Evolutionary conservation across 2,797 vertebrate species (phyloP).

Genomic region (Sebastes oblongus): DNA sequence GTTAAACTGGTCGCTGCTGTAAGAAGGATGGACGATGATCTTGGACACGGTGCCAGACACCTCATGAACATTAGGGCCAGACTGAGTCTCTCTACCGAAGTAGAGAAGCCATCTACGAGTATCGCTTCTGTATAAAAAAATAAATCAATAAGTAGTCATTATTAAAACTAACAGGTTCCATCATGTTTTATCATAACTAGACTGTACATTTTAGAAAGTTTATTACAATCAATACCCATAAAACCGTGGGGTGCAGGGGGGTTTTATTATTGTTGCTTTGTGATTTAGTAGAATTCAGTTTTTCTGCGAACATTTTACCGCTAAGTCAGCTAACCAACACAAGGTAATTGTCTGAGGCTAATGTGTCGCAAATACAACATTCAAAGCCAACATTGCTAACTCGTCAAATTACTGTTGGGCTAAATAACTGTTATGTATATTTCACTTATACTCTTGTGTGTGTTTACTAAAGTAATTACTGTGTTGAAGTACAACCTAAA

Average conservation of each 20-base stretch:
- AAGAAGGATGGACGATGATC: slow-evolving; percentile 61
- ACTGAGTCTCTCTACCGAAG: slow-evolving; percentile 68
- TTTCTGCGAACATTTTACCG: neutral
- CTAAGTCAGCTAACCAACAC: neutral
- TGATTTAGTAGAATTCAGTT: neutral
- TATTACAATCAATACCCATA: no score
- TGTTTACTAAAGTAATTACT: neutral
- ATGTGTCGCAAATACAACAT: no score
- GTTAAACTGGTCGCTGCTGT: slow-evolving; percentile 22
- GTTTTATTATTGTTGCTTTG: neutral
- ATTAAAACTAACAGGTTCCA: neutral
- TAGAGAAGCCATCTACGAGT: slow-evolving; percentile 19
- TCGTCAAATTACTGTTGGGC: neutral
- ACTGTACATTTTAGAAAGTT: no score
- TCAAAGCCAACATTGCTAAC: neutral
- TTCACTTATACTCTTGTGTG: neutral
- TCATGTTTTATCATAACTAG: neutral
- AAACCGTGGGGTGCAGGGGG: no score
- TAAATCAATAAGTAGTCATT: neutral
- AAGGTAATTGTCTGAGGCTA: neutral
- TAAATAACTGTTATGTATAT: neutral
- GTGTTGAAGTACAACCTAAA: no score
- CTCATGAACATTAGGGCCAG: slow-evolving; percentile 54
- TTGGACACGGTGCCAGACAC: neutral
- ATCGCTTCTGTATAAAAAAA: neutral